Percentiles rank a stretch among this genome's conserved stretches.
These are phyloP conservation scores for Drosophila cardini DNA, from an alignment of 1,140 invertebrate species.

Conservation along the genomic window DNA sequence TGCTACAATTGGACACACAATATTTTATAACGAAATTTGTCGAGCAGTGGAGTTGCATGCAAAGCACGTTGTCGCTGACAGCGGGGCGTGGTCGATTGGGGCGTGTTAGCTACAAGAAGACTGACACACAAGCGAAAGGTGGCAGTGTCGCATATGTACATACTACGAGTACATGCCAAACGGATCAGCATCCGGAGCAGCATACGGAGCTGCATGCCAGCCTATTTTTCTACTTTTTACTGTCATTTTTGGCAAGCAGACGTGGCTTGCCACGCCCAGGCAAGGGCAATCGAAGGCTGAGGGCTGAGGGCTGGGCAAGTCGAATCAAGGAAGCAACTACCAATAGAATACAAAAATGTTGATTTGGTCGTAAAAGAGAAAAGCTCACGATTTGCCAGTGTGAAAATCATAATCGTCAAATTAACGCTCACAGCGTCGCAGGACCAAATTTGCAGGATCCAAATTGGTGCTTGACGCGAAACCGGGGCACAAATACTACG, in stretches of 20 bases:
- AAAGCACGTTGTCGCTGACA: conserved; percentile 75
- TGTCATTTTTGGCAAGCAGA: conserved; percentile 40
- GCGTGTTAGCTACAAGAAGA: conserved; percentile 43
- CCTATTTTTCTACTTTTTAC: conserved; percentile 16
- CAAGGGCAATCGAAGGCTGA: conserved; percentile 1
- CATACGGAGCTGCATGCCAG: conserved; percentile 31
- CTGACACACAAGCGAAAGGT: conserved; percentile 34
- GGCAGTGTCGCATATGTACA: conserved; percentile 23
- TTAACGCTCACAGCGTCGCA: conserved; percentile 57
- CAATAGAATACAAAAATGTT: neutral
- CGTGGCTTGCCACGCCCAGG: conserved; percentile 55
- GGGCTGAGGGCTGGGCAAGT: conserved; percentile 13
- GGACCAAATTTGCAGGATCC: conserved; percentile 54
- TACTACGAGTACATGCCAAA: conserved; percentile 40
- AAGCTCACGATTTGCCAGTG: conserved; percentile 49
- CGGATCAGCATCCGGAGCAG: conserved; percentile 33
- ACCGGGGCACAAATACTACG: conserved; percentile 58
- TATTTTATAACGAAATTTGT: conserved; percentile 68
- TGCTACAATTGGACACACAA: conserved; percentile 48
- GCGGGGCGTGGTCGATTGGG: conserved; percentile 52
- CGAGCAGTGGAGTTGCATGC: conserved; percentile 54
- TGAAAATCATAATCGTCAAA: conserved; percentile 80
- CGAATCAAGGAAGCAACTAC: neutral
- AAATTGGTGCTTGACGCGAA: conserved; percentile 60
- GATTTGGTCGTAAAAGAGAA: conserved; percentile 13